phyloP scores from a whole-genome alignment of 2,888 invertebrate species.

The Copidosoma aretas region DNA sequence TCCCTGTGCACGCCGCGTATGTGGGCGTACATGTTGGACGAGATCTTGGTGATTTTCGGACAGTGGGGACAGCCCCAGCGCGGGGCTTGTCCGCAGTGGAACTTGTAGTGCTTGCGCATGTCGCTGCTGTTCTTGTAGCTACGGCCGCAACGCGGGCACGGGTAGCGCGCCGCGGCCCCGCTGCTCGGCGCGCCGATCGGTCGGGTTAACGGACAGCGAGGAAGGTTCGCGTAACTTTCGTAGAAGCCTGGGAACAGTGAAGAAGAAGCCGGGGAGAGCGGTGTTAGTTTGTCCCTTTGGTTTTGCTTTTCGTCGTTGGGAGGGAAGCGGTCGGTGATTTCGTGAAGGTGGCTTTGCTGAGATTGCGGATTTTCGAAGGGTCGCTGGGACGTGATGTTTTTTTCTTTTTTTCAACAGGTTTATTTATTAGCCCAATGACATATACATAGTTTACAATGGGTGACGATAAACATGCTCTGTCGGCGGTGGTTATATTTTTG shows the following conservation, averaged over 20 bases:
- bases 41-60: constrained; percentile 47
- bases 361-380: too few species aligned
- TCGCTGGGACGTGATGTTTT: too few species aligned
- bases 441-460: too few species aligned
- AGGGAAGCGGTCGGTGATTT: too few species aligned
- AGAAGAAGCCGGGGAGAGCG: too few species aligned
- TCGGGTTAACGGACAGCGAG: neutral
- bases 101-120: constrained; percentile 55
- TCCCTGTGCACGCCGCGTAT: constrained; percentile 49
- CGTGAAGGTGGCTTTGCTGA: too few species aligned
- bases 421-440: too few species aligned
- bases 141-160: constrained; percentile 53
- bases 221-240: neutral
- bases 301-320: too few species aligned
- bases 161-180: constrained; percentile 31
- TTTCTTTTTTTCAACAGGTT: too few species aligned
- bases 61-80: constrained; percentile 58
- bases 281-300: too few species aligned
- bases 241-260: constrained; percentile 33
- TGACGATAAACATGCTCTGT: too few species aligned
- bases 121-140: constrained; percentile 53
- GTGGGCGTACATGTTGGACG: constrained; percentile 55
- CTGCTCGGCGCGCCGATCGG: neutral
- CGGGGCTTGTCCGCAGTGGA: constrained; percentile 58
- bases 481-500: too few species aligned